Conservation (phyloP, 2,888 invertebrate genomes). For the Melangyna quadrimaculata region DNA sequence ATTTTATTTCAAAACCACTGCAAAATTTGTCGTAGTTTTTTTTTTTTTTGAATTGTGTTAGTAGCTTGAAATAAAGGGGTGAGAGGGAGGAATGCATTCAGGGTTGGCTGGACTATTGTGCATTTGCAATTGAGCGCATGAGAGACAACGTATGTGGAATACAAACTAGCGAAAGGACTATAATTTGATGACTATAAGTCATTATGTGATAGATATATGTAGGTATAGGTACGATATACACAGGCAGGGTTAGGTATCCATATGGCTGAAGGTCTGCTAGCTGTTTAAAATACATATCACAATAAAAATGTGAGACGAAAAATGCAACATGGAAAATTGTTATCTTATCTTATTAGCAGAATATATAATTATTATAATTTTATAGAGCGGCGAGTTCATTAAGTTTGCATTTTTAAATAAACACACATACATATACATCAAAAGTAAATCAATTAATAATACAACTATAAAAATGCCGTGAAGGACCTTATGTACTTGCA, state of each 20-base stretch:
- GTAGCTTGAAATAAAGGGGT: not conserved
- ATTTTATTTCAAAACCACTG: conserved; percentile 54
- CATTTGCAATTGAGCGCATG: conserved; percentile 1
- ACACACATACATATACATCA: no score
- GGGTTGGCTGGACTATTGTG: not conserved
- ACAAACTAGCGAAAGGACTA: not conserved
- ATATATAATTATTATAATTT: no score
- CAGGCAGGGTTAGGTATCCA: not conserved
- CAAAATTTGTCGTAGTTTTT: not conserved
- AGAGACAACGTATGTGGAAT: not conserved
- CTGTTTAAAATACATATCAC: not conserved
- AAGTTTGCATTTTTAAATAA: no score
- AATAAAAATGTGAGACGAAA: not conserved
- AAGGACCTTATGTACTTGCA: no score
- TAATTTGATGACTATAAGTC: not conserved
- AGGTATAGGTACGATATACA: not conserved
- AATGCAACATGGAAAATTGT: not conserved
- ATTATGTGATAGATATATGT: not conserved
- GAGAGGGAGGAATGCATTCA: not conserved
- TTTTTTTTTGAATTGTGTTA: not conserved
- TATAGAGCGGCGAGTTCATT: no score
- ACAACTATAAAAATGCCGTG: no score
- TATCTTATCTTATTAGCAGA: not conserved
- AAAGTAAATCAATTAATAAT: no score
- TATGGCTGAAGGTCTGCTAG: not conserved